A percentile compares a stretch with the other conserved stretches of the same genome.
phyloP scores from a whole-genome alignment of 2,888 invertebrate genomes.

The Lepidochitona cinerea region DNA sequence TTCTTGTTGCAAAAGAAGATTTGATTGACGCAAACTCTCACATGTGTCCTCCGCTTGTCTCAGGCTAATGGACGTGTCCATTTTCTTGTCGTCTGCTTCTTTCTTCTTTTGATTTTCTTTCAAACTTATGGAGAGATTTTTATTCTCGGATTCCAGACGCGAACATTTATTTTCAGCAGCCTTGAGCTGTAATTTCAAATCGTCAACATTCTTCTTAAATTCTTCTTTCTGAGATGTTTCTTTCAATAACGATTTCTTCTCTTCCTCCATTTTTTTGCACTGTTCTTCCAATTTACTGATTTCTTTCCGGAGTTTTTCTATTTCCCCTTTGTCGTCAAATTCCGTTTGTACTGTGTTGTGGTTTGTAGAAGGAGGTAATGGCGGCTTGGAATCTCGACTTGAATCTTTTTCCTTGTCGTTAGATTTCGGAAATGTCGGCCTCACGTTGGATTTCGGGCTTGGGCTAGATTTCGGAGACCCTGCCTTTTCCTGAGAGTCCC shows the following conservation, averaged over 20 bases:
- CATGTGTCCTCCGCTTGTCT: conserved; percentile 43
- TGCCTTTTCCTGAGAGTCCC: background rate
- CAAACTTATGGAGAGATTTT: conserved; percentile 28
- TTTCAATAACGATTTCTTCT: conserved; percentile 72
- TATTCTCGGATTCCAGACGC: conserved; percentile 46
- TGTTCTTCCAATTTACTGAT: conserved; percentile 78
- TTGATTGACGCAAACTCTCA: conserved; percentile 80
- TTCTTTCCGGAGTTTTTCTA: conserved; percentile 24
- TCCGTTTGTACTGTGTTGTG: background rate
- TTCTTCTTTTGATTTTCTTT: conserved; percentile 27
- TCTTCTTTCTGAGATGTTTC: conserved; percentile 73
- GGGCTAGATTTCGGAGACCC: background rate
- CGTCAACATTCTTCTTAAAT: conserved; percentile 80
- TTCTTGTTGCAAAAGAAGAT: conserved; percentile 94
- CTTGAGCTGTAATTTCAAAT: conserved; percentile 43
- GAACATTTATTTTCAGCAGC: conserved; percentile 39
- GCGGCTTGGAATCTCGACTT: background rate
- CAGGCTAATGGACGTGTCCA: conserved; percentile 30
- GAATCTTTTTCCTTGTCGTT: background rate
- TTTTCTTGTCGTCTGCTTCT: conserved; percentile 14
- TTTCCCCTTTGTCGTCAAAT: conserved; percentile 21
- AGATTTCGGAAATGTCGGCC: background rate
- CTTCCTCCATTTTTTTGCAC: conserved; percentile 79
- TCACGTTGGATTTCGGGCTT: background rate
- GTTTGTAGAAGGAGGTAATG: background rate